Percentiles rank a stretch among this genome's conserved stretches.
These are phyloP conservation scores for Sebastes steindachneri DNA, from an alignment of 2,797 vertebrate genomes.

Conservation along the genomic window DNA sequence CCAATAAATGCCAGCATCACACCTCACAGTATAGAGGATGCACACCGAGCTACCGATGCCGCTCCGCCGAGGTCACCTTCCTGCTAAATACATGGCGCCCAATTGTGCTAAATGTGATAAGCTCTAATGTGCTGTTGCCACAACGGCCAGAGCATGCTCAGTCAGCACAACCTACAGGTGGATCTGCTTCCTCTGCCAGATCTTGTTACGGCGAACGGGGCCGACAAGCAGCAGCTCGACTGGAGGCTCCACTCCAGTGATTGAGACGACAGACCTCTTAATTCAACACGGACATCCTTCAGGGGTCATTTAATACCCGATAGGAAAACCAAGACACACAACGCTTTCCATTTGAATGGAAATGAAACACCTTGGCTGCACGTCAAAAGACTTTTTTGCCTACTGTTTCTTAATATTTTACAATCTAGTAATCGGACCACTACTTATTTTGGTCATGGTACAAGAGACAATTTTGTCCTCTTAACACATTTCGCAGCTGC, in stretches of 20 bases:
- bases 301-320: slow-evolving; percentile 73
- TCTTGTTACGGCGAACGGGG: slow-evolving; percentile 66
- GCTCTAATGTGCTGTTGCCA: slow-evolving; percentile 64
- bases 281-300: slow-evolving; percentile 74
- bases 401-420: slow-evolving; percentile 58
- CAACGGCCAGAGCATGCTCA: slow-evolving; percentile 58
- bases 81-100: slow-evolving; percentile 68
- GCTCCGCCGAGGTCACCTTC: slow-evolving; percentile 78
- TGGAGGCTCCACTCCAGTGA: slow-evolving; percentile 59
- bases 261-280: slow-evolving; percentile 75
- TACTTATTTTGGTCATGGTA: slow-evolving; percentile 57
- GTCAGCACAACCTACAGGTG: slow-evolving; percentile 80
- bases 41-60: slow-evolving; percentile 39
- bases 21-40: slow-evolving; percentile 63
- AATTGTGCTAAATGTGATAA: slow-evolving; percentile 68
- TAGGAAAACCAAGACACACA: slow-evolving; percentile 66
- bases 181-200: slow-evolving; percentile 73
- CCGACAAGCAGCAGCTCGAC: slow-evolving; percentile 36
- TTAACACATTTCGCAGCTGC: slow-evolving; percentile 66
- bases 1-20: slow-evolving; percentile 83
- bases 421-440: slow-evolving; percentile 59
- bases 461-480: slow-evolving; percentile 47
- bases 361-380: slow-evolving; percentile 55
- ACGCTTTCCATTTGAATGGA: slow-evolving; percentile 59
- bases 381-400: slow-evolving; percentile 53